phyloP scores from a whole-genome alignment of 2,888 invertebrate genomes.

The Hemaris fuciformis region DNA sequence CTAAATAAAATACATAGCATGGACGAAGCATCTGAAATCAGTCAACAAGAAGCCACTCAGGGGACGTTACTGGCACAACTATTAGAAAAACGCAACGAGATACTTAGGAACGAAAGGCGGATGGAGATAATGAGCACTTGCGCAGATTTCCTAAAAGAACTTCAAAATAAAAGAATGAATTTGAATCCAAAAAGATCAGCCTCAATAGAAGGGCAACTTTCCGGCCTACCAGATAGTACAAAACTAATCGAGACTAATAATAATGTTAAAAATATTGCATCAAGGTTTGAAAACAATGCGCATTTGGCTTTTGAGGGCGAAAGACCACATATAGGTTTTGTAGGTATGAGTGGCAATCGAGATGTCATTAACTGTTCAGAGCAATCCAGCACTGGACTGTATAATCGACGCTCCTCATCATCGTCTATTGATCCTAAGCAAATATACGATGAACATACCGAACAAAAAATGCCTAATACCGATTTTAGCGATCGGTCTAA shows the following conservation, averaged over 20 bases:
- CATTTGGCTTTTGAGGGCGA: conserved; percentile 54
- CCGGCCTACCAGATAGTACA: conserved; percentile 47
- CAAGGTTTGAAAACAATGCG: conserved; percentile 85
- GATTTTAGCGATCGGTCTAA: conserved; percentile 78
- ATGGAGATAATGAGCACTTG: conserved; percentile 4
- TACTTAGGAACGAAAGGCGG: conserved; percentile 67
- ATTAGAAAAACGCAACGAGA: conserved; percentile 84
- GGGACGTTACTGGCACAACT: conserved; percentile 82
- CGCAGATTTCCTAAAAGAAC: not conserved
- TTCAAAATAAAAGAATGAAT: conserved; percentile 6
- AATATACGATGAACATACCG: conserved; percentile 63
- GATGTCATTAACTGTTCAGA: conserved; percentile 72
- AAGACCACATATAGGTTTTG: conserved; percentile 66
- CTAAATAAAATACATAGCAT: conserved; percentile 70
- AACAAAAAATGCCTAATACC: conserved; percentile 59
- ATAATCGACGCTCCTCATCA: conserved; percentile 64
- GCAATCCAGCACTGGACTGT: conserved; percentile 59
- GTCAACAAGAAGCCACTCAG: conserved; percentile 50
- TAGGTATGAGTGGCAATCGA: conserved; percentile 69
- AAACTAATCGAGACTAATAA: conserved; percentile 47
- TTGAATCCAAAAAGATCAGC: conserved; percentile 63
- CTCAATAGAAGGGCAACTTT: conserved; percentile 63
- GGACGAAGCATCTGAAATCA: conserved; percentile 29
- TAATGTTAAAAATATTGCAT: conserved; percentile 90
- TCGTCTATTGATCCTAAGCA: conserved; percentile 72